These are phyloP conservation scores for Ectropis crepuscularia DNA, from an alignment of 2,888 invertebrate genomes.

Conservation along the genomic window DNA sequence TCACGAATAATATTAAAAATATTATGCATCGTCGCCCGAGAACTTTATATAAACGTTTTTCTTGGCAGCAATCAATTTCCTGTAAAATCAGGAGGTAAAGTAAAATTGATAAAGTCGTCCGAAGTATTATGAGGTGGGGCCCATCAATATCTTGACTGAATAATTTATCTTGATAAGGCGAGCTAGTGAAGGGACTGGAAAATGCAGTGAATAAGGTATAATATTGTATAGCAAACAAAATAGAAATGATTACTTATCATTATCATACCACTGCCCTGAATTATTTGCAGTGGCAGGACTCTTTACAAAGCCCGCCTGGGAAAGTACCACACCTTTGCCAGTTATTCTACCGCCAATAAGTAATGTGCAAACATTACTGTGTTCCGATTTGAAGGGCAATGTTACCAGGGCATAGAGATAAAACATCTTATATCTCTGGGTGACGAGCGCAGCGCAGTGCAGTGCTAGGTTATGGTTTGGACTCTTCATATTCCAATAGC, in stretches of 20 bases:
- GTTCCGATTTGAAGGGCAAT: too few relatives aligned
- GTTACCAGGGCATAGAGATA: too few relatives aligned
- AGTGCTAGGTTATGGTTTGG: too few relatives aligned
- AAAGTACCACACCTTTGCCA: too few relatives aligned
- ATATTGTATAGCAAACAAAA: neutral
- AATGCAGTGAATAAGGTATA: slow-evolving; percentile 10
- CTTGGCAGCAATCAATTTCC: slow-evolving; percentile 36
- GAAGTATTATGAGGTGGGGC: slow-evolving; percentile 45
- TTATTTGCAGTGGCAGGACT: too few relatives aligned
- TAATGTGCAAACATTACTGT: too few relatives aligned
- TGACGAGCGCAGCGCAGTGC: too few relatives aligned
- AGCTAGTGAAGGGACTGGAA: slow-evolving; percentile 35
- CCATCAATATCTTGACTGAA: slow-evolving; percentile 54
- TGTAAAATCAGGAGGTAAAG: slow-evolving; percentile 42
- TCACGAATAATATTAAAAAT: slow-evolving; percentile 26
- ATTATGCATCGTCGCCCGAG: slow-evolving; percentile 17
- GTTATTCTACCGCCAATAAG: too few relatives aligned
- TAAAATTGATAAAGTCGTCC: slow-evolving; percentile 48
- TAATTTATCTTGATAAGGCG: slow-evolving; percentile 58
- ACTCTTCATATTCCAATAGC: too few relatives aligned
- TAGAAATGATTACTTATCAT: neutral
- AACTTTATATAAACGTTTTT: slow-evolving; percentile 31
- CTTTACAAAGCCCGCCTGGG: too few relatives aligned
- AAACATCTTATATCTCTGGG: too few relatives aligned
- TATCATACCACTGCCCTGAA: too few relatives aligned